A percentile compares a stretch with the other conserved stretches of the same genome.
Conservation (phyloP, 2,888 invertebrate species). For the Archaeoteleia sp. region DNA sequence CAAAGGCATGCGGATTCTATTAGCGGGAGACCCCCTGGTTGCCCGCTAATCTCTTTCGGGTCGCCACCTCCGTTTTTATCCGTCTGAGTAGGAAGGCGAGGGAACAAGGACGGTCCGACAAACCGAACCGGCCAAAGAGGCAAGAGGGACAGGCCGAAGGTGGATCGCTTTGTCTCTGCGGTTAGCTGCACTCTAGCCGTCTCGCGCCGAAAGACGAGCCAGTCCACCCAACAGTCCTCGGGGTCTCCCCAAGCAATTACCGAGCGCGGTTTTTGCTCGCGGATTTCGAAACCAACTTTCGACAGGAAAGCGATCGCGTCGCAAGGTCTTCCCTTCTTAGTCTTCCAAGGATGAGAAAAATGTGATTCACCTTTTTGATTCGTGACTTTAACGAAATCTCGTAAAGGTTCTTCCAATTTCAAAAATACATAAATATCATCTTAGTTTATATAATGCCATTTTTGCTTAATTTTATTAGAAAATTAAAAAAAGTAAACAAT, state of each 20-base stretch:
- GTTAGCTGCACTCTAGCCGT: conserved; percentile 55
- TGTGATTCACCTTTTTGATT: no score
- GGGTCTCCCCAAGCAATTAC: conserved; percentile 56
- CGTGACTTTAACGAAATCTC: no score
- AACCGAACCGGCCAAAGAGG: background rate
- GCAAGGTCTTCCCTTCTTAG: background rate
- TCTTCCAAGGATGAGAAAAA: no score
- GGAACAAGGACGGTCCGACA: conserved; percentile 1
- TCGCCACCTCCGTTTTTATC: conserved; percentile 49
- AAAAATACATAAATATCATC: no score
- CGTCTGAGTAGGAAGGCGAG: conserved; percentile 28
- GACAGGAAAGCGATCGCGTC: background rate
- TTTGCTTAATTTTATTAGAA: no score
- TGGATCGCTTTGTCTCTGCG: conserved; percentile 65
- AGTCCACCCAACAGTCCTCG: conserved; percentile 6
- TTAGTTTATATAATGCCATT: no score
- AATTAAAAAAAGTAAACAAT: no score
- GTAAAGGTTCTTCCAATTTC: no score
- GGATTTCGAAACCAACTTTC: conserved; percentile 5
- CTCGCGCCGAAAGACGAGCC: conserved; percentile 51
- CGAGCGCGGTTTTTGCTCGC: conserved; percentile 59
- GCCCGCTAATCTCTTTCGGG: conserved; percentile 10
- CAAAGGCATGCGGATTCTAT: conserved; percentile 68
- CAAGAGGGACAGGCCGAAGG: conserved; percentile 12
- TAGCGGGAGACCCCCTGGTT: conserved; percentile 51